Percentiles rank a stretch among this genome's conserved stretches.
These are phyloP conservation scores for Ondatra zibethicus DNA, from an alignment of 2,113 vertebrate genomes.

Conservation along the genomic window DNA sequence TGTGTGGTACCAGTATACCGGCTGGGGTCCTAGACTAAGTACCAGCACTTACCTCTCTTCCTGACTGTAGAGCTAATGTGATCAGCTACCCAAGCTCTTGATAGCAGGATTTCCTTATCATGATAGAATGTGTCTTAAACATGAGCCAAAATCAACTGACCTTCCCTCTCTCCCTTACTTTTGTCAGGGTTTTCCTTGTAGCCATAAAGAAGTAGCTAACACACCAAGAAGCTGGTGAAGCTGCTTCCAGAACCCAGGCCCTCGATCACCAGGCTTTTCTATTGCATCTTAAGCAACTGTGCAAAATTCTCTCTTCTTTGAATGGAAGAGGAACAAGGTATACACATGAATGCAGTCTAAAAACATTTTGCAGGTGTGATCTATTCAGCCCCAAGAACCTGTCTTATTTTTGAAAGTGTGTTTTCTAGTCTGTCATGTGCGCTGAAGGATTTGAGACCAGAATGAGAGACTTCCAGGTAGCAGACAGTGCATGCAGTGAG, in stretches of 20 bases:
- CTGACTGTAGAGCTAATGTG: not conserved
- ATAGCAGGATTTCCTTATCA: not conserved
- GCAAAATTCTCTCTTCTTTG: constrained; percentile 21
- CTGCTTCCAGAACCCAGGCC: not conserved
- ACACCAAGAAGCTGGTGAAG: not conserved
- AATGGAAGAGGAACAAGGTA: not conserved
- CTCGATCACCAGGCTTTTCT: not conserved
- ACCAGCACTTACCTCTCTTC: not conserved
- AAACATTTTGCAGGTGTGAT: constrained; percentile 33
- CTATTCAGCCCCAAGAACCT: not conserved
- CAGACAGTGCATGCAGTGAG: not conserved
- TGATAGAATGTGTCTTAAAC: not conserved
- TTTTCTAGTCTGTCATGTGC: not conserved
- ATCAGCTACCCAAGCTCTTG: not conserved
- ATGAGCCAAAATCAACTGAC: not conserved
- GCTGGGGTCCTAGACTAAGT: not conserved
- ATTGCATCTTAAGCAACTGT: not conserved
- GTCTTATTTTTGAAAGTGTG: constrained; percentile 46
- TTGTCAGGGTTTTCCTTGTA: not conserved
- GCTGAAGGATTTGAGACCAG: not conserved
- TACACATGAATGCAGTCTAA: not conserved
- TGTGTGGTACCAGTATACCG: not conserved
- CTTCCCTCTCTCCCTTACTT: not conserved
- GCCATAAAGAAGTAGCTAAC: not conserved
- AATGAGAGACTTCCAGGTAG: constrained; percentile 10